Evolutionary conservation across 2,888 invertebrate species (phyloP).

Genomic region (Neoascia interrupta): DNA sequence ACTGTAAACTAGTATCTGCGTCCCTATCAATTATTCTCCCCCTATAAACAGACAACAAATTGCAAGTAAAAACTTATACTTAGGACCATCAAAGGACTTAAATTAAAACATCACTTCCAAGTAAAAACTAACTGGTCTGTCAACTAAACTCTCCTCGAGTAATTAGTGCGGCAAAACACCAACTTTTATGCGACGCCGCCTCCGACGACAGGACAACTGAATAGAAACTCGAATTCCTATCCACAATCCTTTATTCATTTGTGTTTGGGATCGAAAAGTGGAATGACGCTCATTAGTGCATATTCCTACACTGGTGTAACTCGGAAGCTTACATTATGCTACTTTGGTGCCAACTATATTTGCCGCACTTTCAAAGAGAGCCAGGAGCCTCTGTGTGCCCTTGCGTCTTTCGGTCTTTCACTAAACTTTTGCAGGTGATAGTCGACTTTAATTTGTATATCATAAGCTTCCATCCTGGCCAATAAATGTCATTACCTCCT

Average conservation of each 20-base stretch:
- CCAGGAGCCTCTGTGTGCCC: neutral
- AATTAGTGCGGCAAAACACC: conserved; percentile 58
- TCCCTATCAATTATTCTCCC: too few relatives aligned
- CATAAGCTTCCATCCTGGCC: conserved; percentile 59
- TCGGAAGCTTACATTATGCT: neutral
- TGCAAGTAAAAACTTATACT: neutral
- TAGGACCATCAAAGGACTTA: conserved; percentile 8
- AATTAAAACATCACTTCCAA: conserved; percentile 42
- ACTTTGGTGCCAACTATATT: conserved; percentile 34
- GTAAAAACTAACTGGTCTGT: conserved; percentile 9
- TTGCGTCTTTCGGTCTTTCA: conserved; percentile 18
- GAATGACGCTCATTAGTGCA: conserved; percentile 47
- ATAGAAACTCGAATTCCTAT: conserved; percentile 41
- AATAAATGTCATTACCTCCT: conserved; percentile 61
- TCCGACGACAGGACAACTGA: conserved; percentile 19
- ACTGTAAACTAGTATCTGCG: too few relatives aligned
- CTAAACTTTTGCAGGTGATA: conserved; percentile 63
- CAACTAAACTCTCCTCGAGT: conserved; percentile 24
- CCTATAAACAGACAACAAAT: too few relatives aligned
- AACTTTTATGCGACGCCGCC: conserved; percentile 40
- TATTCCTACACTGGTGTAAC: conserved; percentile 7
- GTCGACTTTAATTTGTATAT: conserved; percentile 62
- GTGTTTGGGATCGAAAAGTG: conserved; percentile 28
- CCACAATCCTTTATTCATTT: conserved; percentile 62
- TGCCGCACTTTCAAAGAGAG: conserved; percentile 35